Evolutionary conservation across 2,113 vertebrate genomes (phyloP), one percentile per base, ranked within the genome.

Genomic region (Cacatua alba): DNA sequence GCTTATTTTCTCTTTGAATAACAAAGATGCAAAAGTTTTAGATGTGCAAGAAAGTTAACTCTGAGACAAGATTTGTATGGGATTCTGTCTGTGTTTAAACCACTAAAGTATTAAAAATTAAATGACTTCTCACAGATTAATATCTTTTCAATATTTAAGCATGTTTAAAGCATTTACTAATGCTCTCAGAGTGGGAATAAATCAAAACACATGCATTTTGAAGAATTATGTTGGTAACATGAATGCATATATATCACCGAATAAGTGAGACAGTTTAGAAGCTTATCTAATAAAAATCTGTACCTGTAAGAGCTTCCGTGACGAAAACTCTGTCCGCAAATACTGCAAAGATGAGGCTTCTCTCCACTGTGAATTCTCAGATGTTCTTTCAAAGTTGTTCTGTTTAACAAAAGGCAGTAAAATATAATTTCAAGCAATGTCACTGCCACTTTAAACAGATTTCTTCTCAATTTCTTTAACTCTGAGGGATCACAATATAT

Each of bases 241-340:
- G 7, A 51, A 43, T 37, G 17, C 7, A 39, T 21, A 13, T 37
- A 7, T 11, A 57, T 28, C 37, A 86, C 14, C 49, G 92, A 80
- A 78, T 29, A 74, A 29, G 10, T 1, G 4, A 74, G 59, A 78
- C 43, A 69, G 11, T 37, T 90, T 52, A 53, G 17, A 15, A 85
- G 57, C 8, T 78, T 39, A 63, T 64, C 62, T 49, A 67, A 70
- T 43, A 91, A 84, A 83, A 75, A 67, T 35, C 39, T 43, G 72
- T 92, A 99, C 99, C 99, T 99, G 97, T 99, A 99, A 24, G 99
- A 99, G 93, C 99, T 99, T 88, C 99, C 99, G 55, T 99, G 99
- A 62, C 99, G 99, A 97, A 99, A 99, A 97, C 99, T 99, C 90
- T 99, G 99, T 19, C 99, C 99, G 90, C 99, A 99, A 94, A 99